Percentiles rank a stretch among this genome's conserved stretches.
Evolutionary conservation across 1,140 invertebrate species (phyloP).

Genomic region (Bombus pascuorum): DNA sequence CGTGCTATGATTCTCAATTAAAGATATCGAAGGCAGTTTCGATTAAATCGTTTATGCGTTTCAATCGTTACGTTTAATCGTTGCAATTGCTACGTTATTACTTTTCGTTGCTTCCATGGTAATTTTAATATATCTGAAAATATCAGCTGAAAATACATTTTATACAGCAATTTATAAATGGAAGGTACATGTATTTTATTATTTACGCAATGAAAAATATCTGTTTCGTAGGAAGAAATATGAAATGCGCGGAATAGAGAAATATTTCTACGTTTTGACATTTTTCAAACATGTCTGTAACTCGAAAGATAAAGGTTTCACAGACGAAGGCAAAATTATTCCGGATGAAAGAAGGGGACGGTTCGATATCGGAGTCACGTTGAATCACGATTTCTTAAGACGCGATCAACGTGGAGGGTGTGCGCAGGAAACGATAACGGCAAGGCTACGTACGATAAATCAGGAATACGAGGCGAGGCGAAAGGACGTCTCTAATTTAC

Average conservation of each 20-base stretch:
- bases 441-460: slow-evolving; percentile 42
- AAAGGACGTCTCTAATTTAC: slow-evolving; percentile 55
- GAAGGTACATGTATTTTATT: too few relatives aligned
- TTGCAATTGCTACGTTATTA: not conserved
- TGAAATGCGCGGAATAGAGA: too few relatives aligned
- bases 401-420: not conserved
- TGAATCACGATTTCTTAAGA: not conserved
- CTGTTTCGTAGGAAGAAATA: too few relatives aligned
- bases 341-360: not conserved
- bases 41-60: too few relatives aligned
- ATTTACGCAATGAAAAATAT: too few relatives aligned
- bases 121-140: not conserved
- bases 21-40: not conserved
- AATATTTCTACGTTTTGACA: not conserved
- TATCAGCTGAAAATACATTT: too few relatives aligned
- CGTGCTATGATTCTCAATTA: fast-evolving
- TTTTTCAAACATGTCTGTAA: too few relatives aligned
- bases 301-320: too few relatives aligned
- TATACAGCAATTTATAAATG: not conserved
- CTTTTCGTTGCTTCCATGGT: not conserved
- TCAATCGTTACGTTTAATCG: too few relatives aligned
- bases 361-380: not conserved
- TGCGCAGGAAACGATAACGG: slow-evolving; percentile 29
- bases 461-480: slow-evolving; percentile 44
- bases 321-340: not conserved